Conservation (phyloP, 2,113 vertebrate species). For the Polypterus senegalus region DNA sequence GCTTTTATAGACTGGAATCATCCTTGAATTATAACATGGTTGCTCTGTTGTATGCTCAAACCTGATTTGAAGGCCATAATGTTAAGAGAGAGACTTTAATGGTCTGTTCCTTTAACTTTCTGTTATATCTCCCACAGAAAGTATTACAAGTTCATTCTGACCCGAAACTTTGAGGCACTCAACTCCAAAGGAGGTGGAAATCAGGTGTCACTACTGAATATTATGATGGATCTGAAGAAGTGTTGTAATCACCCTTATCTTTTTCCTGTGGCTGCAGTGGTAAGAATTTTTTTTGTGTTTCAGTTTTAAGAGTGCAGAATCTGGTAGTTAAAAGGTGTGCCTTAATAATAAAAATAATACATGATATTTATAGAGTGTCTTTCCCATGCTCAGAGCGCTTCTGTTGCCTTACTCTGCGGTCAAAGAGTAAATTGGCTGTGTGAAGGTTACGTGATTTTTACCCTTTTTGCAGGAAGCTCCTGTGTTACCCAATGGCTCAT, state of each 20-base stretch:
- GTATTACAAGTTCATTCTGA: conserved; percentile 97
- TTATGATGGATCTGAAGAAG: conserved; percentile 99
- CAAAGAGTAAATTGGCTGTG: not conserved
- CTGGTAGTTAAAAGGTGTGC: too few species aligned
- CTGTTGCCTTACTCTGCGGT: not conserved
- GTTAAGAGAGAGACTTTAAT: accelerated
- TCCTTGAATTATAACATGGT: not conserved
- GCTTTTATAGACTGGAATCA: not conserved
- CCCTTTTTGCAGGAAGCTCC: conserved; percentile 70
- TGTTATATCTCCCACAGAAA: conserved; percentile 52
- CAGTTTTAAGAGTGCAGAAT: too few species aligned
- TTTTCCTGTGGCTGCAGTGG: conserved; percentile 87
- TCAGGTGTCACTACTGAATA: conserved; percentile 93
- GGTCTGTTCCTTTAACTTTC: not conserved
- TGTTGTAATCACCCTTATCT: conserved; percentile 95
- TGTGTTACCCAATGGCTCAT: conserved; percentile 85
- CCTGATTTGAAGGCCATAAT: too few species aligned
- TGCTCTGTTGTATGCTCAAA: too few species aligned
- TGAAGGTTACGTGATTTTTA: not conserved
- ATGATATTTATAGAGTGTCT: not conserved
- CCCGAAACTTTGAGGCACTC: conserved; percentile 87
- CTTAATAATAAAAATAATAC: too few species aligned
- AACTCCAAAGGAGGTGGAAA: conserved; percentile 96
- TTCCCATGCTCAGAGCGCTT: not conserved
- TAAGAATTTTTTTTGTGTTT: conserved; percentile 19